A percentile compares a stretch with the other conserved stretches of the same genome.
phyloP scores from a whole-genome alignment of 2,888 invertebrate genomes.

The Blomia tropicalis region DNA sequence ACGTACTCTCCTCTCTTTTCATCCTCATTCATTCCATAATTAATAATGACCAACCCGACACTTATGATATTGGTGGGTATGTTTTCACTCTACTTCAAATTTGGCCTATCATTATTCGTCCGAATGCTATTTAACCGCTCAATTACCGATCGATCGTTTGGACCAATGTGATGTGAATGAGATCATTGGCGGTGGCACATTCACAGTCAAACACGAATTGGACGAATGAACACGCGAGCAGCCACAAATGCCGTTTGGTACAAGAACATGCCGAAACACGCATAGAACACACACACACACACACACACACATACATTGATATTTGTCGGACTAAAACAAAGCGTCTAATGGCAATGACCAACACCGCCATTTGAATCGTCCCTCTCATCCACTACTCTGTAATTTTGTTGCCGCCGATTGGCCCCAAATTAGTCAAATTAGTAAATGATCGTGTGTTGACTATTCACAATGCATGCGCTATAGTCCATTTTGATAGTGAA shows the following conservation, averaged over 20 bases:
- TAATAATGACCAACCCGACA: not conserved
- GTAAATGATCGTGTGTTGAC: not conserved
- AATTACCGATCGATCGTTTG: not conserved
- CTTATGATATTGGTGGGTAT: too few species aligned
- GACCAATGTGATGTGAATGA: not conserved
- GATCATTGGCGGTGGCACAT: not conserved
- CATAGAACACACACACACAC: not conserved
- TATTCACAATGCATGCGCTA: too few species aligned
- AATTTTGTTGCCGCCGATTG: not conserved
- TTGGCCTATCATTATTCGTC: not conserved
- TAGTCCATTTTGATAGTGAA: too few species aligned
- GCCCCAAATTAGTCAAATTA: not conserved
- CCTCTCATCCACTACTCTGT: not conserved
- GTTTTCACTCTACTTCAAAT: not conserved
- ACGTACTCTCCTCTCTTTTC: not conserved
- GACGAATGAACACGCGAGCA: not conserved
- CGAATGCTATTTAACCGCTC: not conserved
- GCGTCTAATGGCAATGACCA: not conserved
- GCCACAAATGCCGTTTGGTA: not conserved
- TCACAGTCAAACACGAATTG: not conserved
- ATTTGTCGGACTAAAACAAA: too few species aligned
- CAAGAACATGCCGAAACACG: not conserved
- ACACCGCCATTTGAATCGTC: not conserved
- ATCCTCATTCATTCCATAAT: not conserved
- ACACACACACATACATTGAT: too few species aligned